Percentiles rank a stretch among this genome's conserved stretches.
Evolutionary conservation across 2,113 vertebrate genomes (phyloP).

Genomic region (Saguinus midas): DNA sequence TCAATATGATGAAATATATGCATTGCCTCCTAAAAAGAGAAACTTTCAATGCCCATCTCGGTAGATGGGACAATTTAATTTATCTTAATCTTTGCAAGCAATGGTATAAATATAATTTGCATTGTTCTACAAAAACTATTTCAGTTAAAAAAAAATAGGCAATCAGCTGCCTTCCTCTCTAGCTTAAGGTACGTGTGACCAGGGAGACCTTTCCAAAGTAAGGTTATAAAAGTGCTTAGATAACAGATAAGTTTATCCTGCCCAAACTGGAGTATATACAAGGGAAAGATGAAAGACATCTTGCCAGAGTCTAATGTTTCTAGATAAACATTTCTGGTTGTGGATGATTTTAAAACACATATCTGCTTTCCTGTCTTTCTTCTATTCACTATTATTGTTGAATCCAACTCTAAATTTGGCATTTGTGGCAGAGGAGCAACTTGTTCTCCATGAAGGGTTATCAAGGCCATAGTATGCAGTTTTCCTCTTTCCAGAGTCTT

Average conservation of each 20-base stretch:
- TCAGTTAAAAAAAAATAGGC: conserved; percentile 76
- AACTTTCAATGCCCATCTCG: conserved; percentile 63
- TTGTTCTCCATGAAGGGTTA: conserved; percentile 90
- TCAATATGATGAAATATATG: conserved; percentile 9
- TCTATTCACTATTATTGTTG: conserved; percentile 80
- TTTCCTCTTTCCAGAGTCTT: conserved; percentile 90
- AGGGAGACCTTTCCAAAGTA: conserved; percentile 85
- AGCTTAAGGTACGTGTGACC: conserved; percentile 84
- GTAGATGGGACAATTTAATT: conserved; percentile 70
- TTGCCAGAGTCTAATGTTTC: conserved; percentile 79
- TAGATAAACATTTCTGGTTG: conserved; percentile 84
- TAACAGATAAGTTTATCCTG: conserved; percentile 84
- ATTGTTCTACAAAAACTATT: conserved; percentile 82
- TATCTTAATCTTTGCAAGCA: conserved; percentile 79
- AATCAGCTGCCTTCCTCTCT: conserved; percentile 84
- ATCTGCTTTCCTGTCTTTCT: conserved; percentile 88
- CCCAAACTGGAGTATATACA: conserved; percentile 74
- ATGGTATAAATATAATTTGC: conserved; percentile 81
- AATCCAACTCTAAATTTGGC: conserved; percentile 86
- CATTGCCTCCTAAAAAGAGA: conserved; percentile 61
- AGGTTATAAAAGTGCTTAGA: conserved; percentile 78
- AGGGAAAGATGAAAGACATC: conserved; percentile 82
- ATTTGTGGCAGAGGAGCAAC: conserved; percentile 81
- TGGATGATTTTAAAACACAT: conserved; percentile 85
- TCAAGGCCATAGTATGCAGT: conserved; percentile 87